These are phyloP conservation scores for Sphinx pinastri DNA, from an alignment of 2,888 invertebrate genomes.

Conservation along the genomic window DNA sequence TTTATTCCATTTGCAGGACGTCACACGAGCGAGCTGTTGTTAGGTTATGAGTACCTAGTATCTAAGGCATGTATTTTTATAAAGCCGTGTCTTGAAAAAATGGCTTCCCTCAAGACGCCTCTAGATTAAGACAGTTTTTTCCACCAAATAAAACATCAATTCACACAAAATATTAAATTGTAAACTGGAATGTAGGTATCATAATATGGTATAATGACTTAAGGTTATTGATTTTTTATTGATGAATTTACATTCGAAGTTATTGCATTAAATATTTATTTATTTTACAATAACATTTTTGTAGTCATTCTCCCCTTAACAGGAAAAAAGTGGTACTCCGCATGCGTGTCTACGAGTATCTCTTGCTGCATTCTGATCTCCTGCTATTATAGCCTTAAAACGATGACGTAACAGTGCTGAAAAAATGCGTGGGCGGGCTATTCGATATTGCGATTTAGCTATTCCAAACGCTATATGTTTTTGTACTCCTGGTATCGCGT, in stretches of 20 bases:
- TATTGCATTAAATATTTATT: not conserved
- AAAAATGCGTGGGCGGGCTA: conserved; percentile 1
- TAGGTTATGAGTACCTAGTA: conserved; percentile 55
- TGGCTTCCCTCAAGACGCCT: not conserved
- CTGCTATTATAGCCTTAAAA: conserved; percentile 56
- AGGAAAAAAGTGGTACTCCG: not conserved
- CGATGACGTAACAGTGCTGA: conserved; percentile 46
- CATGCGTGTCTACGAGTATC: not conserved
- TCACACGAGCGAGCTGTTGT: conserved; percentile 34
- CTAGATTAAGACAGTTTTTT: not conserved
- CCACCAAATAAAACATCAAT: not conserved
- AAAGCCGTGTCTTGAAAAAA: conserved; percentile 43
- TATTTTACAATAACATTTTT: not conserved
- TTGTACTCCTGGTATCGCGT: conserved; percentile 56
- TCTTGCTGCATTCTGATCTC: conserved; percentile 41
- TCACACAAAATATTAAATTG: too few species aligned
- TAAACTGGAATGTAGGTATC: too few species aligned
- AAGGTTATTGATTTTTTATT: too few species aligned
- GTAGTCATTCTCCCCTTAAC: not conserved
- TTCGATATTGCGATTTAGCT: not conserved
- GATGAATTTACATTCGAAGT: too few species aligned
- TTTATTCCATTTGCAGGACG: conserved; percentile 36
- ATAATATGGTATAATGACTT: too few species aligned
- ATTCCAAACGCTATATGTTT: conserved; percentile 34
- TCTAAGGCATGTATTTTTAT: conserved; percentile 58